phyloP scores from a whole-genome alignment of 2,113 vertebrate genomes.

The Benitochromis conjunctus region DNA sequence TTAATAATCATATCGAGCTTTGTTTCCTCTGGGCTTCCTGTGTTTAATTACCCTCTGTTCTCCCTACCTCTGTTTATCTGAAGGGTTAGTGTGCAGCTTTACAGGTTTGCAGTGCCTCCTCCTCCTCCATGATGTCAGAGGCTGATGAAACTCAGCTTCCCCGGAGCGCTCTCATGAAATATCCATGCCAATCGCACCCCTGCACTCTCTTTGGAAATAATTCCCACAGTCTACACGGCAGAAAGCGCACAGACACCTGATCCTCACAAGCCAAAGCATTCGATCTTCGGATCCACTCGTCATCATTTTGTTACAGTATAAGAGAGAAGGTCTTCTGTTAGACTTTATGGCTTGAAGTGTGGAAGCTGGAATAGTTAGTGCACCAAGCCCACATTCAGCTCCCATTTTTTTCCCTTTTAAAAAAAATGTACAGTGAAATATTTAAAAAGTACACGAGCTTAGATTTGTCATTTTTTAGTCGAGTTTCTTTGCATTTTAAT shows the following conservation, averaged over 20 bases:
- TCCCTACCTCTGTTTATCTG: neutral
- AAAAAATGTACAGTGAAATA: neutral
- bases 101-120: neutral
- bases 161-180: slow-evolving; percentile 37
- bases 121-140: neutral
- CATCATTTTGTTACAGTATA: neutral
- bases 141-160: slow-evolving; percentile 18
- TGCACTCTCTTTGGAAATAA: neutral
- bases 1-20: neutral
- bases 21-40: neutral
- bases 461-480: neutral
- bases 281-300: neutral
- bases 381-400: neutral
- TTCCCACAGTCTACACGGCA: neutral
- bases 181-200: slow-evolving; percentile 3
- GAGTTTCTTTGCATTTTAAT: neutral
- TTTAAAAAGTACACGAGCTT: neutral
- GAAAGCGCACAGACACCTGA: neutral
- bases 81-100: neutral
- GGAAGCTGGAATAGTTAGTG: neutral
- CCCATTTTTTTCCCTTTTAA: too few species aligned
- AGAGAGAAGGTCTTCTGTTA: neutral
- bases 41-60: neutral
- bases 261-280: neutral
- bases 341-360: neutral